These are phyloP conservation scores for Rhyacichthys aspro DNA, from an alignment of 2,797 vertebrate genomes.

Conservation along the genomic window DNA sequence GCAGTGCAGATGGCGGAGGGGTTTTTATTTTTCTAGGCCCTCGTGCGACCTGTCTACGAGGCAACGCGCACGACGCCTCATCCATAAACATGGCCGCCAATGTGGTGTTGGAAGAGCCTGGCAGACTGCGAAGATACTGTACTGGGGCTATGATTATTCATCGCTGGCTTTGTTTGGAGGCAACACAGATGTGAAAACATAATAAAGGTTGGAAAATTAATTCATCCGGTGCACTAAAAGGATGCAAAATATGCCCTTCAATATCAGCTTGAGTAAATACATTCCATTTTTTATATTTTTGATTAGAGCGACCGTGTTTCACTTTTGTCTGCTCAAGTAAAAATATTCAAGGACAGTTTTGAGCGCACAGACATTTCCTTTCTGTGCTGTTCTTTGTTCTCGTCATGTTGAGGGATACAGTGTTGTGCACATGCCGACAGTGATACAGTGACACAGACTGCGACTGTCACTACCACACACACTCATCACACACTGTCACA, in stretches of 20 bases:
- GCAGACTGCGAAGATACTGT: slow-evolving; percentile 54
- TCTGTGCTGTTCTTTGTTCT: slow-evolving; percentile 43
- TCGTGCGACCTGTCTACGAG: slow-evolving; percentile 56
- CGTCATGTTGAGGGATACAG: slow-evolving; percentile 17
- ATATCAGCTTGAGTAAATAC: slow-evolving; percentile 18
- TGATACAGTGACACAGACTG: neutral
- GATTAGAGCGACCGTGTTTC: slow-evolving; percentile 20
- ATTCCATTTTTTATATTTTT: slow-evolving; percentile 28
- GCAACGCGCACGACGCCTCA: slow-evolving; percentile 59
- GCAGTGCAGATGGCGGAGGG: slow-evolving; percentile 61
- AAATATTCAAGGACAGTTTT: slow-evolving; percentile 51
- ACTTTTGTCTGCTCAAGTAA: slow-evolving; percentile 30
- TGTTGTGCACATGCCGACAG: neutral
- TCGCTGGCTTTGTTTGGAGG: slow-evolving; percentile 48
- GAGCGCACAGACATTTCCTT: slow-evolving; percentile 24
- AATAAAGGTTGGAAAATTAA: slow-evolving; percentile 28
- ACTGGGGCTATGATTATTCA: slow-evolving; percentile 59
- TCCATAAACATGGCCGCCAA: slow-evolving; percentile 73
- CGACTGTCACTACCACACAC: neutral
- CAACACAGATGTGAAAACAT: slow-evolving; percentile 27
- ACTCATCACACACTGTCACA: neutral
- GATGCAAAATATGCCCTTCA: slow-evolving; percentile 11
- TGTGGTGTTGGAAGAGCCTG: slow-evolving; percentile 37
- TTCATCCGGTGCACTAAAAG: slow-evolving; percentile 12
- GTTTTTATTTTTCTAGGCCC: slow-evolving; percentile 46